These are phyloP conservation scores for Manduca sexta DNA, from an alignment of 1,140 invertebrate genomes.

Conservation along the genomic window DNA sequence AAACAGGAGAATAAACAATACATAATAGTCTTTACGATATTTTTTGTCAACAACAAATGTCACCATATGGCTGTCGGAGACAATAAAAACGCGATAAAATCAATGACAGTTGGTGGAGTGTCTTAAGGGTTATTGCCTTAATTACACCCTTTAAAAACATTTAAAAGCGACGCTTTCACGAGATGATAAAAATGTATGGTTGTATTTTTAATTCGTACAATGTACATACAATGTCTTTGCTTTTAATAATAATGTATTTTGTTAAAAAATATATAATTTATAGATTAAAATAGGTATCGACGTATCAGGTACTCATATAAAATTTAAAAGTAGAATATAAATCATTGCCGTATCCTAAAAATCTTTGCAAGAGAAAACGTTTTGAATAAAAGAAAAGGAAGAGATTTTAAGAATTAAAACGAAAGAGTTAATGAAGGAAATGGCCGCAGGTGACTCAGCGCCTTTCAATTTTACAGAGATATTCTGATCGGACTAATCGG, in stretches of 20 bases:
- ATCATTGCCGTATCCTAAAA: not conserved
- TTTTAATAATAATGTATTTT: not conserved
- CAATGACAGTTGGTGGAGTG: slow-evolving; percentile 32
- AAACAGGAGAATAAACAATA: too few relatives aligned
- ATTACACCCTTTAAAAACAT: slow-evolving; percentile 5
- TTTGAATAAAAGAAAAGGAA: slow-evolving; percentile 6
- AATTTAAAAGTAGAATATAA: not conserved
- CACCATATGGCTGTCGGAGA: slow-evolving; percentile 42
- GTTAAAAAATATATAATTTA: not conserved
- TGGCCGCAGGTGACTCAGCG: slow-evolving; percentile 30
- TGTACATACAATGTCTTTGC: too few relatives aligned
- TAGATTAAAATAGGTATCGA: not conserved
- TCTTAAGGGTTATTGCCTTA: slow-evolving; percentile 7
- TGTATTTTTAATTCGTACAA: too few relatives aligned
- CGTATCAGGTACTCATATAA: not conserved
- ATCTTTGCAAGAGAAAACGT: not conserved
- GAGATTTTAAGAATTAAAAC: slow-evolving; percentile 38
- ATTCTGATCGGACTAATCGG: slow-evolving; percentile 45
- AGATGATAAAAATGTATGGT: too few relatives aligned
- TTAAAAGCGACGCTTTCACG: too few relatives aligned
- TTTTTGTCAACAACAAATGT: slow-evolving; percentile 21
- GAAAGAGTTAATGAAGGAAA: slow-evolving; percentile 53
- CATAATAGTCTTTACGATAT: too few relatives aligned
- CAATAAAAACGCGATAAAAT: slow-evolving; percentile 31
- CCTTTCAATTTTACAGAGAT: slow-evolving; percentile 36